These are phyloP conservation scores for Daubentonia madagascariensis DNA, from an alignment of 2,113 vertebrate genomes.

Conservation along the genomic window DNA sequence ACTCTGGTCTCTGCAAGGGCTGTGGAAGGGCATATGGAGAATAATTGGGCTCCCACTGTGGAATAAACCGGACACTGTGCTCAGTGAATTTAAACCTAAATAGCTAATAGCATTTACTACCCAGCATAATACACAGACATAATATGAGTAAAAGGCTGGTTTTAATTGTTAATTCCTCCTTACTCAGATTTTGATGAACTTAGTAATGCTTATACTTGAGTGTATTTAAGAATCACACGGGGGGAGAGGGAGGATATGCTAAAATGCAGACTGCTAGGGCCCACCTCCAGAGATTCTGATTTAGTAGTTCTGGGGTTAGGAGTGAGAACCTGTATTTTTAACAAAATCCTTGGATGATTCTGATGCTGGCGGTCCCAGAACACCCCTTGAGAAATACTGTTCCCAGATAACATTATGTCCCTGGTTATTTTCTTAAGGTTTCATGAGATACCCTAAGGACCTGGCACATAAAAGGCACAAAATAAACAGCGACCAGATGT, in stretches of 20 bases:
- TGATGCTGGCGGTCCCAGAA: not conserved
- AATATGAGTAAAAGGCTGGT: not conserved
- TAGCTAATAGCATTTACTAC: not conserved
- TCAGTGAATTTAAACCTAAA: conserved; percentile 3
- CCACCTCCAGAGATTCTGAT: not conserved
- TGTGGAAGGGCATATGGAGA: not conserved
- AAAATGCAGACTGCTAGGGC: not conserved
- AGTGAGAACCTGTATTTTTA: not conserved
- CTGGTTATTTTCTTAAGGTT: not conserved
- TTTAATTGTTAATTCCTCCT: conserved; percentile 23
- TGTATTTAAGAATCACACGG: not conserved
- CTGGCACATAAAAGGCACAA: not conserved
- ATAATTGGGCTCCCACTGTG: not conserved
- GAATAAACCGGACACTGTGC: not conserved
- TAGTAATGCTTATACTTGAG: not conserved
- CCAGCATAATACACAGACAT: not conserved
- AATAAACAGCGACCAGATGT: fast-evolving
- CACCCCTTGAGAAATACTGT: not conserved
- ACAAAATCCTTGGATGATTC: not conserved
- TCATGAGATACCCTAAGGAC: not conserved
- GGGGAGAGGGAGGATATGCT: not conserved
- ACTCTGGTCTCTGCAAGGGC: not conserved
- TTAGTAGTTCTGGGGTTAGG: not conserved
- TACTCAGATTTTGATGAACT: not conserved
- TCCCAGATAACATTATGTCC: not conserved